A percentile compares a stretch with the other conserved stretches of the same genome.
phyloP scores from a whole-genome alignment of 2,113 vertebrate species.

The Toxotes chatareus region DNA sequence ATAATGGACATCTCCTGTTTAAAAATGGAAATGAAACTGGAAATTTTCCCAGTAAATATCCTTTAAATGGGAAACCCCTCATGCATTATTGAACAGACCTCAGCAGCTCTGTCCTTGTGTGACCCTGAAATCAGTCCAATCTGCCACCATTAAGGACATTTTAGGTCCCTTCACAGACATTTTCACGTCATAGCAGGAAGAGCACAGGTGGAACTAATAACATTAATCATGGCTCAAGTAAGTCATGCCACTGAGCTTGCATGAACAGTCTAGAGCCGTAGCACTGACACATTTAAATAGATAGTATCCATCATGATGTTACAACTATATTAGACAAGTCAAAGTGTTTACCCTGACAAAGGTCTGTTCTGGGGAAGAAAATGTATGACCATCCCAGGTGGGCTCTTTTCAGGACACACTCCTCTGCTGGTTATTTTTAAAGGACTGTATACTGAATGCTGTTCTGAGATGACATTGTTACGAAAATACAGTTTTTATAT shows the following conservation, averaged over 20 bases:
- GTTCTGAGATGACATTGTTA: not conserved
- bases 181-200: not conserved
- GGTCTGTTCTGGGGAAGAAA: not conserved
- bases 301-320: constrained; percentile 4
- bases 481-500: not conserved
- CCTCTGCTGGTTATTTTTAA: not conserved
- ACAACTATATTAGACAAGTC: not conserved
- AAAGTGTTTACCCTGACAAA: not conserved
- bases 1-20: too few species aligned
- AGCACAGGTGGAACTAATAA: not conserved
- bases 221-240: not conserved
- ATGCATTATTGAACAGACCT: too few species aligned
- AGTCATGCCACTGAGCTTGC: not conserved
- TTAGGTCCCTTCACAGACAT: not conserved
- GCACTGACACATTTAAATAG: not conserved
- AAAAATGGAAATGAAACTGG: too few species aligned
- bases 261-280: not conserved
- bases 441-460: not conserved
- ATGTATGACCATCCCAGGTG: too few species aligned
- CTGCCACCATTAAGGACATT: not conserved
- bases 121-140: not conserved
- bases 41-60: too few species aligned
- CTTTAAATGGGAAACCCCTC: too few species aligned
- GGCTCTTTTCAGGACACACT: not conserved
- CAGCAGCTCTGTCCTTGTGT: not conserved